Evolutionary conservation across 2,888 invertebrate species (phyloP), one percentile per base, ranked within the genome.

Genomic region (Crossocerus cetratus): DNA sequence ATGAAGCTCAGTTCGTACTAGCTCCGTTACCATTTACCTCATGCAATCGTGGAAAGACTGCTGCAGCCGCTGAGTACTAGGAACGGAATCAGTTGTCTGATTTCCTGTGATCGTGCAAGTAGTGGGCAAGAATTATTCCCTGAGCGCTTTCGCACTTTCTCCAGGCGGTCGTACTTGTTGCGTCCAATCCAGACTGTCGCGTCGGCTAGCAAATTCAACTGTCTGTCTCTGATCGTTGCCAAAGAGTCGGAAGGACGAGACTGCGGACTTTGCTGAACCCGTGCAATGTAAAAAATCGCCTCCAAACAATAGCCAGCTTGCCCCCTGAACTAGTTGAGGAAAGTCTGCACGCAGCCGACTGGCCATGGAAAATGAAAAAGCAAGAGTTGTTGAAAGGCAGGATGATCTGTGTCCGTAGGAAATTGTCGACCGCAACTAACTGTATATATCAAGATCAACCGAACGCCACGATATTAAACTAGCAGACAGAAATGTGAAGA

Each of bases 401-500:
- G 16, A n/a, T 18, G 32, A 45, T 13, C 23, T 14, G n/a, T 59
- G 11, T 49, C 22, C n/a, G 55, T 23, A 43, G 45, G 32, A 32
- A 32, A 32, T 14, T 16, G 14, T 11, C 43, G 58, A 54, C 5
- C 49, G 49, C 49, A 49, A 49, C 4, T n/a, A 57, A 63, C 59
- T 72, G 64, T 72, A 69, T 5, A 69, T 56, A 64, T 3, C 64
- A 59, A 43, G 21, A 8, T 44, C 14, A 49, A n/a, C 42, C 56
- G 16, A 43, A 22, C 11, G 32, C 32, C 11, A 32, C 4, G 16
- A 49, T 49, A 49, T 16, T 49, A 49, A 13, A 11, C 14, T 49
- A 49, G 49, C 49, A 49, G 49, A 32, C 4, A 32, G 23, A 32
- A 32, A 32, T 3, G 8, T 0, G 8, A 8, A 32, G 8, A 32